Conservation (phyloP, 2,113 vertebrate species). For the Circaetus gallicus region DNA sequence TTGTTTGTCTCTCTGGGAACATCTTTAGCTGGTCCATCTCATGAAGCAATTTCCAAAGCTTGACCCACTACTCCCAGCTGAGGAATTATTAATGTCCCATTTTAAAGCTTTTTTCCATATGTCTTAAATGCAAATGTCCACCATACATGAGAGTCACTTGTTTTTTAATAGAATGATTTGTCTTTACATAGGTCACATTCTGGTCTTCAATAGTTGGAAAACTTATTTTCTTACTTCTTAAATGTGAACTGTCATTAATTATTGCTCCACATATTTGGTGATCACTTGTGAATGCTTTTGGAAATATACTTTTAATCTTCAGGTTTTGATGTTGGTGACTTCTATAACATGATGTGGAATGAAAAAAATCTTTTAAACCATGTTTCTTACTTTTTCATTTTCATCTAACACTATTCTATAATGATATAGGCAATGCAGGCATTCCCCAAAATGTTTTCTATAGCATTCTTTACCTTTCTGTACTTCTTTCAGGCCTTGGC, state of each 20-base stretch:
- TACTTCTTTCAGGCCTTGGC: neutral
- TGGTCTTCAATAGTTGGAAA: neutral
- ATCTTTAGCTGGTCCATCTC: neutral
- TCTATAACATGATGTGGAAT: neutral
- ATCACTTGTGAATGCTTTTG: neutral
- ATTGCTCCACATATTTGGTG: neutral
- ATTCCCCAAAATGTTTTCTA: neutral
- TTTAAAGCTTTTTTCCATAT: neutral
- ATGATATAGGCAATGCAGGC: neutral
- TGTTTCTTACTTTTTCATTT: neutral
- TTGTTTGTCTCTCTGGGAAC: neutral
- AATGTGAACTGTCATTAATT: neutral
- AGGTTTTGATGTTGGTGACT: neutral
- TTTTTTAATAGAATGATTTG: neutral
- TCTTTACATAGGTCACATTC: neutral
- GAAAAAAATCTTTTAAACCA: neutral
- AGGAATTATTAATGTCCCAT: neutral
- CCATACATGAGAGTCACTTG: neutral
- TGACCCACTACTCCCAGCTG: neutral
- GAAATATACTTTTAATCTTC: neutral
- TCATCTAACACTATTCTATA: neutral
- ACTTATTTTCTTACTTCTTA: neutral
- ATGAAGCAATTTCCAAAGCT: neutral
- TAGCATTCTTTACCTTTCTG: neutral
- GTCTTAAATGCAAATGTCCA: neutral